Percentiles rank a stretch among this genome's conserved stretches.
Evolutionary conservation across 2,113 vertebrate species (phyloP).

Genomic region (Albula glossodonta): DNA sequence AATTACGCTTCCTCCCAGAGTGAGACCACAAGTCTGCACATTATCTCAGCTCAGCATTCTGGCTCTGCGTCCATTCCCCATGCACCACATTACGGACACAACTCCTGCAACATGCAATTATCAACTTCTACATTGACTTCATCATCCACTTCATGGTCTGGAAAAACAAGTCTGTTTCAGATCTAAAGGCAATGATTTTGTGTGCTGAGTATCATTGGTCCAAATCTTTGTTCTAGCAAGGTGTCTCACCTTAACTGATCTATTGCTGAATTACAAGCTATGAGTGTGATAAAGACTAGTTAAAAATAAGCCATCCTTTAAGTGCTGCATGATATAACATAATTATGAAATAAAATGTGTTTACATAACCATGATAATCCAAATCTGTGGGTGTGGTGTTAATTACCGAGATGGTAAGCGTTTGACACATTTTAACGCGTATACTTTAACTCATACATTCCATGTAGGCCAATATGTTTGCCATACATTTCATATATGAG

Average conservation of each 20-base stretch:
- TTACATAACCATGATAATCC: not conserved
- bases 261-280: not conserved
- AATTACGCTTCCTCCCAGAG: conserved; percentile 34
- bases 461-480: no score
- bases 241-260: not conserved
- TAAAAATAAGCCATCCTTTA: not conserved
- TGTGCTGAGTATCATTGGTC: not conserved
- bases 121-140: not conserved
- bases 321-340: not conserved
- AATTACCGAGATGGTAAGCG: no score
- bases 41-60: not conserved
- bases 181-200: not conserved
- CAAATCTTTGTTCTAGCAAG: not conserved
- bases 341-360: not conserved
- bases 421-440: no score
- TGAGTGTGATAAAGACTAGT: not conserved
- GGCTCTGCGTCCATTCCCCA: not conserved
- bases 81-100: not conserved
- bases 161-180: not conserved
- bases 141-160: not conserved
- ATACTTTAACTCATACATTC: no score
- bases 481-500: no score
- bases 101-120: not conserved
- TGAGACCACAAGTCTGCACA: conserved; percentile 7
- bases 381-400: not conserved